Base-by-base conservation (phyloP, 2,888 invertebrate species). In the Ormyrus thymus region DNA sequence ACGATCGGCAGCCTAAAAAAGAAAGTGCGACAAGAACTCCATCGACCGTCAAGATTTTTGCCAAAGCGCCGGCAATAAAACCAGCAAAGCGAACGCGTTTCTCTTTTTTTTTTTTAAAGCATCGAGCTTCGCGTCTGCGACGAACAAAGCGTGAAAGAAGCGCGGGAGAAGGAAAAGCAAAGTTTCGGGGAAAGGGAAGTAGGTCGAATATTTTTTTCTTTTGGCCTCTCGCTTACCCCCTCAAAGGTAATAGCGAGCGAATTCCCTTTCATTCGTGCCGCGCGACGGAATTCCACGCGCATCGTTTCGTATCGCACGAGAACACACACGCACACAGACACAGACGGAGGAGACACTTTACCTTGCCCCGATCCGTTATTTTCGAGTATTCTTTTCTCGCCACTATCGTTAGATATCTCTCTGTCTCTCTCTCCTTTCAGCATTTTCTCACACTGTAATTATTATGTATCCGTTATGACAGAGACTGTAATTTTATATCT, bases 381-480 rank as follows among this genome's bases (percentile, higher is more conserved):
- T 10, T 58, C 58, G 29, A 29, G 29, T 29, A 70, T 59, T 69
- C 48, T 71, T 59, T 29, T 58, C 53, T 51, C 53, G 46, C 61
- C 13, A 53, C 55, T 64, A 73, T 78, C 55, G 43, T 56, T 74
- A 71, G 45, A 76, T 66, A 72, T 73, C 15, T 51, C 3, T 29
- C 29, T 29, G 1, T 29, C 29, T 29, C 29, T 29, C 29, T 29
- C 48, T 79, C 61, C 71, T 61, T 68, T 75, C 56, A 72, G 76
- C 13, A 76, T 76, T 79, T 65, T 75, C 59, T 79, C 65, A 70
- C 50, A 53, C 59, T 70, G 59, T 78, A 65, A 65, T 71, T 73
- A 58, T 53, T 62, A 45, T 51, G 43, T 68, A 59, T 64, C 58
- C 70, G 51, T 58, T 69, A 56, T 46, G 11, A 66, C 48, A 55